Conservation (phyloP, 2,888 invertebrate species). For the Norana najaformis region DNA sequence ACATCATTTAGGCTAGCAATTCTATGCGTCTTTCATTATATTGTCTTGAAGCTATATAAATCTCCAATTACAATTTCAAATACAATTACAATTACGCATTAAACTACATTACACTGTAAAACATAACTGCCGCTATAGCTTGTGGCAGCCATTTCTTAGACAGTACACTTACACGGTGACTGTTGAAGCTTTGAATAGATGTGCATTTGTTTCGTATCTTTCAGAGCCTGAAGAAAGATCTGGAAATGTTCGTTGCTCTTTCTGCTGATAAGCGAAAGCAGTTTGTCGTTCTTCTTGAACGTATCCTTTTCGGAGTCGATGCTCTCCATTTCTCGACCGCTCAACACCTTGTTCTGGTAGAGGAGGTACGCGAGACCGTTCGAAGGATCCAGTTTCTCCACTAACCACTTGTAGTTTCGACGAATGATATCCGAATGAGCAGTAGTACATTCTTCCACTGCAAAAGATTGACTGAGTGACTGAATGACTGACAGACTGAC, state of each 20-base stretch:
- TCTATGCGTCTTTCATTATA: too few species aligned
- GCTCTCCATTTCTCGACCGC: neutral
- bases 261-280: conserved; percentile 9
- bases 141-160: neutral
- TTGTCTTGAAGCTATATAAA: too few species aligned
- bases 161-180: neutral
- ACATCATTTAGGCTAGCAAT: too few species aligned
- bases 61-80: too few species aligned
- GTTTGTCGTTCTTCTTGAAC: conserved; percentile 22
- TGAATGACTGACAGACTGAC: too few species aligned
- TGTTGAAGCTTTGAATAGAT: neutral
- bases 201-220: neutral
- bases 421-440: neutral
- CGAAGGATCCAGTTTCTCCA: neutral
- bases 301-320: neutral
- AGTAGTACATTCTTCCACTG: neutral
- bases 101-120: too few species aligned
- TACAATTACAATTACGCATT: too few species aligned
- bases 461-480: neutral
- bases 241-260: neutral
- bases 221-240: neutral
- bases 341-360: neutral
- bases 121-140: too few species aligned
- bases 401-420: neutral
- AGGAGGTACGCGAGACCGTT: neutral